Percentiles rank a stretch among this genome's conserved stretches.
Conservation (phyloP, 2,888 invertebrate species). For the Dicranocentrus wangi region DNA sequence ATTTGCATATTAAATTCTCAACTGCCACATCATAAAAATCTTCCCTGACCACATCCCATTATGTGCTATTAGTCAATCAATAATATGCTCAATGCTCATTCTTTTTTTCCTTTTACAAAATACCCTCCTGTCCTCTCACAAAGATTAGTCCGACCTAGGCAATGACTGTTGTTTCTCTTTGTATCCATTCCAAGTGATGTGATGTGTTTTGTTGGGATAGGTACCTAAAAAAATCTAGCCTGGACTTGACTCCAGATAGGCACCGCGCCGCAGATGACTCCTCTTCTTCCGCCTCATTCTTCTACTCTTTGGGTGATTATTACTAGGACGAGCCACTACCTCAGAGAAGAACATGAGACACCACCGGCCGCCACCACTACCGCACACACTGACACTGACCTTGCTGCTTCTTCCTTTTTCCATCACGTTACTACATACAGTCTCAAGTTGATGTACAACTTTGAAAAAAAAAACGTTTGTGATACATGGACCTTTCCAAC, state of each 20-base stretch:
- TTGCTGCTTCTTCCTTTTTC: slow-evolving; percentile 28
- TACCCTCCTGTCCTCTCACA: background rate
- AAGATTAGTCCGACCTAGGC: slow-evolving; percentile 10
- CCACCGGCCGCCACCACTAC: slow-evolving; percentile 16
- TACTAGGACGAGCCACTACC: slow-evolving; percentile 39
- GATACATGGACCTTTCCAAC: too few species aligned
- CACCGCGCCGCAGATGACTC: slow-evolving; percentile 59
- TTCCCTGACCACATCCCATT: slow-evolving; percentile 17
- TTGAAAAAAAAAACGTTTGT: too few species aligned
- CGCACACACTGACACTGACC: slow-evolving; percentile 45
- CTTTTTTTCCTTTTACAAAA: background rate
- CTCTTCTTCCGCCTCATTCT: slow-evolving; percentile 53
- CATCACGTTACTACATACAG: too few species aligned
- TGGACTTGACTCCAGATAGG: slow-evolving; percentile 31
- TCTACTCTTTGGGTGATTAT: slow-evolving; percentile 38
- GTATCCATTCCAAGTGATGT: background rate
- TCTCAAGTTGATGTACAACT: too few species aligned
- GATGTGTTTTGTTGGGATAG: slow-evolving; percentile 47
- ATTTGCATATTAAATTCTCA: slow-evolving; percentile 11
- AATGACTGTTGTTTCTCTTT: too few species aligned
- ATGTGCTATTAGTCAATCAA: slow-evolving; percentile 19
- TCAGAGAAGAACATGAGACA: slow-evolving; percentile 24
- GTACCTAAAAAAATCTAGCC: slow-evolving; percentile 39
- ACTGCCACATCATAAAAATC: background rate
- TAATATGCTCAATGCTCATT: slow-evolving; percentile 25